Conservation (phyloP, 1,140 invertebrate species). For the Rhagoletis zephyria region DNA sequence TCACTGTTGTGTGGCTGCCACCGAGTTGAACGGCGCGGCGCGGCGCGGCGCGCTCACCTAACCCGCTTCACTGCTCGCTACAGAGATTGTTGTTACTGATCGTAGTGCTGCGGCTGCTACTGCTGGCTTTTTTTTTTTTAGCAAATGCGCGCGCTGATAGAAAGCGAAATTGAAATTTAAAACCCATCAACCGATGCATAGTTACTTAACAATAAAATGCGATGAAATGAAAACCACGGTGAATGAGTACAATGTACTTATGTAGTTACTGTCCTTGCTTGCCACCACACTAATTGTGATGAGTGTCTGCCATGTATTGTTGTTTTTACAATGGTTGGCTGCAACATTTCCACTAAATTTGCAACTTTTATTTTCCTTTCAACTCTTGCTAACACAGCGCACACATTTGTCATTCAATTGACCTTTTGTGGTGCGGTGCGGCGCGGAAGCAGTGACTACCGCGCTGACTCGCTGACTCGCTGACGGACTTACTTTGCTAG, state of each 20-base stretch:
- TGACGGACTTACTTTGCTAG: neutral
- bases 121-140: constrained; percentile 33
- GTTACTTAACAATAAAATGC: neutral
- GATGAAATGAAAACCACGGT: constrained; percentile 18
- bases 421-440: constrained; percentile 41
- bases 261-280: constrained; percentile 1
- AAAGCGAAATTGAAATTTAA: constrained; percentile 54
- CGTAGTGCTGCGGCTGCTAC: neutral
- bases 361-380: constrained; percentile 9
- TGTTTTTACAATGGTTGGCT: constrained; percentile 27
- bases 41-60: neutral
- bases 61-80: neutral
- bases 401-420: constrained; percentile 58
- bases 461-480: neutral
- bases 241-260: neutral
- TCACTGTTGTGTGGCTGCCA: constrained; percentile 44
- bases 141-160: constrained; percentile 30
- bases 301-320: constrained; percentile 40
- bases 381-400: constrained; percentile 48
- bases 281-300: constrained; percentile 40
- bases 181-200: constrained; percentile 11
- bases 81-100: neutral
- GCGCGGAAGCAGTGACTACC: neutral
- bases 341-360: neutral
- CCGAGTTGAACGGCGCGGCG: constrained; percentile 21